Percentiles rank a stretch among this genome's conserved stretches.
Conservation (phyloP, 92 coral and sea anemone genomes). For the Montipora capitata region DNA sequence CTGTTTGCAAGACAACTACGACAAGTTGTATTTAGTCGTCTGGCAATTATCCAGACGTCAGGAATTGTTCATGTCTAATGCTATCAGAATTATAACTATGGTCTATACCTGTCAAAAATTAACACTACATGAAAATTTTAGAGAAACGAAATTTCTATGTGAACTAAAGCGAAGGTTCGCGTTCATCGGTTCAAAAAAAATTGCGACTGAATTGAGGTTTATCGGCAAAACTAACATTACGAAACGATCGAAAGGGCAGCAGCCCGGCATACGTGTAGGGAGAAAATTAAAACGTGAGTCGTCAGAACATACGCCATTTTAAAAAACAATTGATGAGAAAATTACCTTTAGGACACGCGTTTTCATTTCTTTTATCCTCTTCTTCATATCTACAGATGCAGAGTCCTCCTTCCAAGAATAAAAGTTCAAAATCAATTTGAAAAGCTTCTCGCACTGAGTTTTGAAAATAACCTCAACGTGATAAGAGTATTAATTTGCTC, state of each 20-base stretch:
- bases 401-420: constrained; percentile 40
- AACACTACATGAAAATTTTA: no score
- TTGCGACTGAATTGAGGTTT: not conserved
- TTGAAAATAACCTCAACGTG: not conserved
- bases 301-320: not conserved
- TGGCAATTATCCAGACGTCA: not conserved
- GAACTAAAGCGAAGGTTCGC: no score
- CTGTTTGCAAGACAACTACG: not conserved
- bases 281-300: not conserved
- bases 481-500: not conserved
- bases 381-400: constrained; percentile 70
- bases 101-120: no score
- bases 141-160: no score
- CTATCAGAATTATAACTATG: no score
- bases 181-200: not conserved
- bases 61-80: no score
- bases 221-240: not conserved
- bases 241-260: not conserved
- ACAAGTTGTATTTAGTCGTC: not conserved
- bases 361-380: constrained; percentile 64
- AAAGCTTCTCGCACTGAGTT: not conserved
- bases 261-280: not conserved
- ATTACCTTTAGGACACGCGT: constrained; percentile 61
- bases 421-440: not conserved
- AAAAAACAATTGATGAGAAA: not conserved